Evolutionary conservation across 2,113 vertebrate species (phyloP), one percentile per base, ranked within the genome.

Genomic region (Ceuthmochares aereus): DNA sequence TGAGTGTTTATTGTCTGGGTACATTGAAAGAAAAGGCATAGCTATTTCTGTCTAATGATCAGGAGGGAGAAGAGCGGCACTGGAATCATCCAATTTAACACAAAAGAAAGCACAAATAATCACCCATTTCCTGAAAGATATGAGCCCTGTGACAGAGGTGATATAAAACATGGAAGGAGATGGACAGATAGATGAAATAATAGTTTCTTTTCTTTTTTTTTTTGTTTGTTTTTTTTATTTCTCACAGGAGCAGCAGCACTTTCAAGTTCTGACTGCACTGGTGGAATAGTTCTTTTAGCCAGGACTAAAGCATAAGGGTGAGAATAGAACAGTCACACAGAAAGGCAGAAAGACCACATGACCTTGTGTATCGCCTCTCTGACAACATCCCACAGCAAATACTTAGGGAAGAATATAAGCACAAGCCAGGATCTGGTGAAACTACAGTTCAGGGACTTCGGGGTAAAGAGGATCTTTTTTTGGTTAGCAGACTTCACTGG

Each of bases 71-170:
- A 73, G 36, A 36, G 13, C 10, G 74, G 14, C 32, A 68, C 32
- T 72, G 62, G 25, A 87, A 68, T 72, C 2, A 91, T 72, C n/a
- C 5, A 32, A 72, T 94, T 91, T 85, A 91, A 82, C 73, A 89
- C 74, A 72, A 47, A 94, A 51, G 36, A 49, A 51, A 95, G 82
- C 82, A 79, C 84, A 95, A 87, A 68, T 83, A 94, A 94, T 85
- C 77, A 68, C 32, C 19, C 9, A n/a, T 54, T 43, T 93, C 74
- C 64, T 85, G 78, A 75, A 94, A 27, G 37, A 40, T 54, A 52
- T 73, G 43, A 91, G n/a, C 45, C 32, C 59, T 85, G n/a, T 78
- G 59, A 63, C 62, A 76, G 66, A 56, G 8, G 15, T 49, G 29
- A 84, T 75, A 43, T 17, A 56, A 7, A 87, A 4, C 9, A 45